A percentile compares a stretch with the other conserved stretches of the same genome.
phyloP scores from a whole-genome alignment of 2,797 vertebrate species.

The Diceros bicornis region DNA sequence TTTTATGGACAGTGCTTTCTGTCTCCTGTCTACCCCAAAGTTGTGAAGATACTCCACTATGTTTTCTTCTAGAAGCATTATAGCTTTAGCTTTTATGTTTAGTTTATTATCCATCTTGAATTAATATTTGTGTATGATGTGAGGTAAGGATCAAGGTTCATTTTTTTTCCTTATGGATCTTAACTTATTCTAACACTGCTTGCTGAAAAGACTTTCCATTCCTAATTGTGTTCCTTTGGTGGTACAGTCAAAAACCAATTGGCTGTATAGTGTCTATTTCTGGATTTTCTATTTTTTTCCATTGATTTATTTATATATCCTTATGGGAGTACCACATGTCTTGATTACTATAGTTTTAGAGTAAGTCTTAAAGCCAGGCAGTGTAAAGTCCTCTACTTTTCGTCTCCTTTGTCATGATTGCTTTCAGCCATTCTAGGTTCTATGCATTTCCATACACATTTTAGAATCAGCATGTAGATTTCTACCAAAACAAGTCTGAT shows the following conservation, averaged over 20 bases:
- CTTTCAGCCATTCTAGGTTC: not conserved
- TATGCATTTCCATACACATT: not conserved
- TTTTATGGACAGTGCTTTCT: not conserved
- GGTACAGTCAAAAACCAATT: not conserved
- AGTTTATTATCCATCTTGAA: not conserved
- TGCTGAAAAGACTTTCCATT: not conserved
- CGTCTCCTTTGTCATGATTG: not conserved
- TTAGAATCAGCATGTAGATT: constrained; percentile 32
- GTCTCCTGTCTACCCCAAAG: not conserved
- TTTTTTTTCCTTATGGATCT: not conserved
- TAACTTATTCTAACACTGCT: not conserved
- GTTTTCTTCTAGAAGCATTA: constrained; percentile 6
- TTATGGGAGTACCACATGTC: not conserved
- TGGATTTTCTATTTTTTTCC: not conserved
- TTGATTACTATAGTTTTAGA: not conserved
- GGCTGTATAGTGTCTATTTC: not conserved
- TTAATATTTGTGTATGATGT: not conserved
- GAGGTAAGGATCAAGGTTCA: not conserved
- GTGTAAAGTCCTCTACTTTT: not conserved
- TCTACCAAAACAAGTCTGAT: not conserved
- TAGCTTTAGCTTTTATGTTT: not conserved
- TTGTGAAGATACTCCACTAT: not conserved
- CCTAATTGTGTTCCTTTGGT: constrained; percentile 18
- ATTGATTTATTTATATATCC: not conserved
- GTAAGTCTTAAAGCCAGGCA: not conserved